These are phyloP conservation scores for Tenthredo notha DNA, from an alignment of 2,888 invertebrate species.

Conservation along the genomic window DNA sequence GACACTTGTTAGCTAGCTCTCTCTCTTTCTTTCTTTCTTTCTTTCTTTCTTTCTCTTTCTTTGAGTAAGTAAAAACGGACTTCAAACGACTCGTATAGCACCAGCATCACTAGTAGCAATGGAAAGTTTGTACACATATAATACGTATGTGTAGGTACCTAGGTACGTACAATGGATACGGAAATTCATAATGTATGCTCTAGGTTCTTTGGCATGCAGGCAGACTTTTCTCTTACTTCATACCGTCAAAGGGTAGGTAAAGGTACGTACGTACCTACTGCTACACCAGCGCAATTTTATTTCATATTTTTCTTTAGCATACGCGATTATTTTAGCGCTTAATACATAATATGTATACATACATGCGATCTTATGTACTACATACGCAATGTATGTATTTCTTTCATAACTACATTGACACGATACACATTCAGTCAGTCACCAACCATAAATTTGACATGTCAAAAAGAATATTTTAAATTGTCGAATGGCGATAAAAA, in stretches of 20 bases:
- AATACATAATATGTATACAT: too few species aligned
- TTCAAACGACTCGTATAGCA: not conserved
- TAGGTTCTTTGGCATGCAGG: not conserved
- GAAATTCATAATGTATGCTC: constrained; percentile 40
- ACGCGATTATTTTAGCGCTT: not conserved
- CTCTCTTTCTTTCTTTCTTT: too few species aligned
- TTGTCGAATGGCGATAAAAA: too few species aligned
- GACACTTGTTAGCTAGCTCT: not conserved
- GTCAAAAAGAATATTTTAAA: too few species aligned
- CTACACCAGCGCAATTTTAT: not conserved
- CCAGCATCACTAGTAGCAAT: not conserved
- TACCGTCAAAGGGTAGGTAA: not conserved
- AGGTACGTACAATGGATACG: not conserved
- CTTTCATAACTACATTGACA: too few species aligned
- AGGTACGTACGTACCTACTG: not conserved
- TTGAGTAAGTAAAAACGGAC: constrained; percentile 22
- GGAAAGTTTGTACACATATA: constrained; percentile 8
- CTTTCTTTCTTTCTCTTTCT: not conserved
- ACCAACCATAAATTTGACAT: too few species aligned
- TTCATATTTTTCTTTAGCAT: not conserved
- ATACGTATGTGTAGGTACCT: not conserved
- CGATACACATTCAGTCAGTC: too few species aligned
- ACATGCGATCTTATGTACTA: not conserved
- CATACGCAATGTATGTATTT: too few species aligned
- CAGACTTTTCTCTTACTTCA: constrained; percentile 1